These are phyloP conservation scores for Haliclystus octoradiatus DNA, from an alignment of 30 jellyfish, hydroid and myxozoan species.

Conservation along the genomic window DNA sequence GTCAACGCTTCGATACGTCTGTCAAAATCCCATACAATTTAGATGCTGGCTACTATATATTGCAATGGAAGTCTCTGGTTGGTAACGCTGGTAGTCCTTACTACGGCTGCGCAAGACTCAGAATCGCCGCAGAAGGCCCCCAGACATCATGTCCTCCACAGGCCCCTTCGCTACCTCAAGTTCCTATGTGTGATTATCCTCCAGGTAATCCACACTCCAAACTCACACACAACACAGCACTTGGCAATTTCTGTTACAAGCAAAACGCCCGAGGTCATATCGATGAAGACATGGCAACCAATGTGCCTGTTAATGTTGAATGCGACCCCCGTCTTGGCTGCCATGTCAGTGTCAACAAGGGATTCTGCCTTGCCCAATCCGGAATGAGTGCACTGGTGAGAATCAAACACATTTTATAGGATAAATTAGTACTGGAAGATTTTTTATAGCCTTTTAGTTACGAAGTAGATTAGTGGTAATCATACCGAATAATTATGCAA, in stretches of 20 bases:
- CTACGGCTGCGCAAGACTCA: slow-evolving; percentile 45
- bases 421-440: background rate
- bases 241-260: slow-evolving; percentile 30
- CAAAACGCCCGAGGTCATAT: slow-evolving; percentile 11
- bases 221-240: slow-evolving; percentile 6
- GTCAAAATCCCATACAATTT: slow-evolving; percentile 23
- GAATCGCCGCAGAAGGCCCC: slow-evolving; percentile 32
- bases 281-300: slow-evolving; percentile 14
- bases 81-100: slow-evolving; percentile 34
- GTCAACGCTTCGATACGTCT: slow-evolving; percentile 34
- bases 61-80: slow-evolving; percentile 16
- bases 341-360: slow-evolving; percentile 2
- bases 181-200: background rate
- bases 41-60: slow-evolving; percentile 23
- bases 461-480: too few species aligned
- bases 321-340: slow-evolving; percentile 39
- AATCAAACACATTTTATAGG: background rate
- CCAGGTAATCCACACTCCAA: background rate
- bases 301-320: slow-evolving; percentile 37
- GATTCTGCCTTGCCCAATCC: background rate
- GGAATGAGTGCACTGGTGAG: slow-evolving; percentile 6
- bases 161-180: background rate
- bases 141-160: slow-evolving; percentile 1
- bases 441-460: too few species aligned
- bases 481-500: too few species aligned